Base-by-base conservation (phyloP, 1,140 invertebrate genomes). In the Saccostrea echinata region DNA sequence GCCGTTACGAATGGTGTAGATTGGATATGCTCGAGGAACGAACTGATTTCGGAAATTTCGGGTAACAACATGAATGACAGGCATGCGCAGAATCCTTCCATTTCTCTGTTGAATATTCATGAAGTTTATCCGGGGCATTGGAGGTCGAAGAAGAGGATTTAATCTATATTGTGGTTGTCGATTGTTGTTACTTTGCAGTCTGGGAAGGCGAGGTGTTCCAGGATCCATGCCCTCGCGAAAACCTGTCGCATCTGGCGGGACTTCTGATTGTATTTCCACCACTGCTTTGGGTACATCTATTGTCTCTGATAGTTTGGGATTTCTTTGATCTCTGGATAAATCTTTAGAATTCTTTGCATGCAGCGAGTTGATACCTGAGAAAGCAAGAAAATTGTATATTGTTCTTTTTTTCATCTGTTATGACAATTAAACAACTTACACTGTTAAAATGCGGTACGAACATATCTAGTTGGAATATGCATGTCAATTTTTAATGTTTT, bases 71-170 rank as follows among this genome's bases (percentile, higher is more conserved):
- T 76, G 27, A 76, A 76, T 76, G 11, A 76, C 68, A 13, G 68
- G 68, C 68, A 76, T 76, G 27, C 68, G 68, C 12, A 76, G 27
- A 16, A 76, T 76, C 68, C 33, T 33, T 27, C 68, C 68, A 76
- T 76, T 76, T 76, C 68, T 33, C 27, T 76, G 68, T 30, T 27
- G 68, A 76, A 76, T 76, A 33, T 76, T 76, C 68, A 33, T 33
- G 68, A 76, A 76, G 30, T 76, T 76, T 30, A 76, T 76, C 16
- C 30, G 24, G 13, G 68, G 68, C 30, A 76, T 27, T 33, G 68
- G 68, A 2, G 68, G 27, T 33, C 68, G 24, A 1, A 76, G 27
- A 30, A 76, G 30, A 30, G 68, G 68, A 12, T 76, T 24, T 27
- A 76, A 76, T 30, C 16, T 12, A 13, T 76, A 76, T 16, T 76